Evolutionary conservation across 2,888 invertebrate genomes (phyloP).

Genomic region (Pseudanteris insignis): DNA sequence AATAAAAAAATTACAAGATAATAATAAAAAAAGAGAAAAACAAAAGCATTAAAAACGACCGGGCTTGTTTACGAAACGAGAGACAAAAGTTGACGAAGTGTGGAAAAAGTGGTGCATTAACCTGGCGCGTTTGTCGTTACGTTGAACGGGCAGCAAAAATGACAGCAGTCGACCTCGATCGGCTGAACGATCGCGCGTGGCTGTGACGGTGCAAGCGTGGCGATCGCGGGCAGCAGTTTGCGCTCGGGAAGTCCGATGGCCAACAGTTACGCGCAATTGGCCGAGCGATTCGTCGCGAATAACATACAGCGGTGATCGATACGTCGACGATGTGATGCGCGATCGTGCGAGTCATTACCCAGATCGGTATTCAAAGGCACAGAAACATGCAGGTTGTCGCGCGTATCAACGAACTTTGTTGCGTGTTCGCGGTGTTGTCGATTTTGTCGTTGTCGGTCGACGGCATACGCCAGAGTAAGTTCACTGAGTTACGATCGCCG

Average conservation of each 20-base stretch:
- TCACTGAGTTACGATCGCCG: slow-evolving; percentile 16
- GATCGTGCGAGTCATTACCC: slow-evolving; percentile 15
- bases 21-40: too few species aligned
- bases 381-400: slow-evolving; percentile 14
- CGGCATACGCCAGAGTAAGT: slow-evolving; percentile 33
- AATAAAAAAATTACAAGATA: too few species aligned
- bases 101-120: slow-evolving; percentile 14
- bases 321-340: slow-evolving; percentile 24
- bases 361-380: slow-evolving; percentile 10
- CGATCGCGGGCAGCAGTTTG: slow-evolving; percentile 24
- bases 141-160: slow-evolving; percentile 12
- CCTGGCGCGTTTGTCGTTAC: slow-evolving; percentile 18
- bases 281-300: slow-evolving; percentile 20
- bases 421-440: slow-evolving; percentile 23
- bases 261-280: slow-evolving; percentile 25
- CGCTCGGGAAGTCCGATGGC: slow-evolving; percentile 30
- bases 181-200: slow-evolving; percentile 32
- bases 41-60: too few species aligned
- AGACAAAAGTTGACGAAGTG: not conserved
- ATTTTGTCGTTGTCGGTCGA: slow-evolving; percentile 20
- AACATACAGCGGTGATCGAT: slow-evolving; percentile 8
- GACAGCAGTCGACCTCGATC: slow-evolving; percentile 41
- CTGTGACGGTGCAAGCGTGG: slow-evolving; percentile 28
- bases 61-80: not conserved
- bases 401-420: slow-evolving; percentile 12